Conservation (phyloP, 2,113 vertebrate genomes). For the Sapajus apella region DNA sequence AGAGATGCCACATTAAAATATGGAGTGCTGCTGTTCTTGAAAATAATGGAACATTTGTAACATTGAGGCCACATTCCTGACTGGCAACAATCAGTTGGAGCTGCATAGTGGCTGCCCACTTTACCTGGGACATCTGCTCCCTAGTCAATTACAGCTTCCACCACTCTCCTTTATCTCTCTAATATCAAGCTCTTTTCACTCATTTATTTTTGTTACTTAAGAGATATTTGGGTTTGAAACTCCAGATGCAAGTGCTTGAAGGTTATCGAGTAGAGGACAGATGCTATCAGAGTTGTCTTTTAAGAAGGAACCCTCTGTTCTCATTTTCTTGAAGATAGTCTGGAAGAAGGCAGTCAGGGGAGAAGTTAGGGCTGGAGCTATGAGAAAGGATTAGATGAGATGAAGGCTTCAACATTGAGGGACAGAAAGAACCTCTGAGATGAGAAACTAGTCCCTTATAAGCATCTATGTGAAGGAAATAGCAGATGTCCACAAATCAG, state of each 20-base stretch:
- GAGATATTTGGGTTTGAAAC: not conserved
- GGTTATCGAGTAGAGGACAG: not conserved
- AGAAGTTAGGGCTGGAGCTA: not conserved
- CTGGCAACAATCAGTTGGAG: not conserved
- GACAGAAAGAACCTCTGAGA: not conserved
- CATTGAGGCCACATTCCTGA: not conserved
- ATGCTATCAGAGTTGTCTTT: not conserved
- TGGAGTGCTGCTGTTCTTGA: conserved; percentile 33
- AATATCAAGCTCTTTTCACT: not conserved
- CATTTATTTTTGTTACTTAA: not conserved
- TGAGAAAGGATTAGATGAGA: not conserved
- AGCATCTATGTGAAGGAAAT: not conserved
- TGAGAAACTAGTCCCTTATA: not conserved
- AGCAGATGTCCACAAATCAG: not conserved
- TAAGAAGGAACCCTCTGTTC: not conserved
- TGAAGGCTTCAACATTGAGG: not conserved
- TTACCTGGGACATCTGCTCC: not conserved
- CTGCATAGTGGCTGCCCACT: not conserved
- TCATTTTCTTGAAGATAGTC: not conserved
- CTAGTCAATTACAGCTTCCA: not conserved
- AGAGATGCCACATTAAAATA: conserved; percentile 34
- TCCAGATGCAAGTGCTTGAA: not conserved
- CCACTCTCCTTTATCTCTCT: not conserved
- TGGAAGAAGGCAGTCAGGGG: not conserved
- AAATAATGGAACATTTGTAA: conserved; percentile 29